Evolutionary conservation across 2,888 invertebrate genomes (phyloP).

Genomic region (Scrobipalpa atriplicella): DNA sequence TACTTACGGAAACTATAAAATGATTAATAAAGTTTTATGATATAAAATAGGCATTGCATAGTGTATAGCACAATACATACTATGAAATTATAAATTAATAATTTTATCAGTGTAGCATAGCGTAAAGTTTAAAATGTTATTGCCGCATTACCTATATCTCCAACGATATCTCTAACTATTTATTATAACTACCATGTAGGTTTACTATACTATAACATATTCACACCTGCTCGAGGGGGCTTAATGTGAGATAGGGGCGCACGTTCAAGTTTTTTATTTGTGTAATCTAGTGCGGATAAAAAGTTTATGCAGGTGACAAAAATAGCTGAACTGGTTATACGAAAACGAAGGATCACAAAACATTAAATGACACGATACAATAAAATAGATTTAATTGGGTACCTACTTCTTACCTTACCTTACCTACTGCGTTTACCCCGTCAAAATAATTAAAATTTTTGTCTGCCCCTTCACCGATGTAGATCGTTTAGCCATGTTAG

Average conservation of each 20-base stretch:
- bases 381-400: neutral
- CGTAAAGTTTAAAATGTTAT: too few species aligned
- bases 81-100: too few species aligned
- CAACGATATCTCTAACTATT: too few species aligned
- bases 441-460: conserved; percentile 51
- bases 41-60: too few species aligned
- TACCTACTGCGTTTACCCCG: conserved; percentile 41
- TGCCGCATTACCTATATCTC: too few species aligned
- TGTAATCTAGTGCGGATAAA: neutral
- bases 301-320: neutral
- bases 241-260: neutral
- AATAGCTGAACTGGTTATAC: neutral
- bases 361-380: too few species aligned
- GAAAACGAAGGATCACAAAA: neutral
- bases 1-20: too few species aligned
- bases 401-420: neutral
- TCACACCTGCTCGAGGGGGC: conserved; percentile 11
- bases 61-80: too few species aligned
- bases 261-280: neutral
- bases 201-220: neutral
- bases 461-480: conserved; percentile 62
- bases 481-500: conserved; percentile 47
- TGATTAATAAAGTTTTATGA: too few species aligned
- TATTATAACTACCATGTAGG: too few species aligned
- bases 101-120: too few species aligned